phyloP scores from a whole-genome alignment of 2,888 invertebrate genomes.

The Plagodis pulveraria region DNA sequence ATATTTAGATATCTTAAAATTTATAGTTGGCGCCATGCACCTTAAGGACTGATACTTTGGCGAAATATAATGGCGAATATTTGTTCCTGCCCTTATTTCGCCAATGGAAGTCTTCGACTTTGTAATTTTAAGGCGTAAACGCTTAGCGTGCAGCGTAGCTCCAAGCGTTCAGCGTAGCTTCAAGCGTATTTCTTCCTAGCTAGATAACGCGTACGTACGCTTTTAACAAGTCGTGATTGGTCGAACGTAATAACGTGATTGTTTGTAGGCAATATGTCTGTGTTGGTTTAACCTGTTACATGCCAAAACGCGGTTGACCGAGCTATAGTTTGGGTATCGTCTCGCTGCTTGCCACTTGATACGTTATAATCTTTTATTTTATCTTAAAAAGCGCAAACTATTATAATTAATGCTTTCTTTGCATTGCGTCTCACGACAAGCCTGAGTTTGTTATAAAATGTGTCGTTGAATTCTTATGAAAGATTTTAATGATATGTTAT shows the following conservation, averaged over 20 bases:
- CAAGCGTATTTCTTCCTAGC: not conserved
- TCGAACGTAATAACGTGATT: not conserved
- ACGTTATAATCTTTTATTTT: no score
- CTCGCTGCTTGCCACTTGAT: no score
- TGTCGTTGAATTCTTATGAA: constrained; percentile 1
- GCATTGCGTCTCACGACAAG: not conserved
- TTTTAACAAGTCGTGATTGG: not conserved
- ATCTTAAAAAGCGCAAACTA: constrained; percentile 1
- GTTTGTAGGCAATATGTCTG: no score
- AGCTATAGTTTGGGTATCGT: no score
- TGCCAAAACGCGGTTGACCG: no score
- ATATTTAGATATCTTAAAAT: not conserved
- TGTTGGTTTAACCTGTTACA: no score
- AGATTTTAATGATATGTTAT: constrained; percentile 3
- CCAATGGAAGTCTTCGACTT: not conserved
- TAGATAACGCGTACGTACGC: not conserved
- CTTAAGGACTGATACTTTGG: not conserved
- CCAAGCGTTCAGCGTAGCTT: not conserved
- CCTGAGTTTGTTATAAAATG: not conserved
- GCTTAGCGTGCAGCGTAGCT: constrained; percentile 1
- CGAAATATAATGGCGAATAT: constrained; percentile 20
- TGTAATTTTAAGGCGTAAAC: constrained; percentile 1
- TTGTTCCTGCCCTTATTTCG: constrained; percentile 20
- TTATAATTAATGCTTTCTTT: constrained; percentile 1
- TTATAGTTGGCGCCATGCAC: not conserved